phyloP scores from a whole-genome alignment of 2,797 vertebrate species.

The Scomberomorus guttatus region DNA sequence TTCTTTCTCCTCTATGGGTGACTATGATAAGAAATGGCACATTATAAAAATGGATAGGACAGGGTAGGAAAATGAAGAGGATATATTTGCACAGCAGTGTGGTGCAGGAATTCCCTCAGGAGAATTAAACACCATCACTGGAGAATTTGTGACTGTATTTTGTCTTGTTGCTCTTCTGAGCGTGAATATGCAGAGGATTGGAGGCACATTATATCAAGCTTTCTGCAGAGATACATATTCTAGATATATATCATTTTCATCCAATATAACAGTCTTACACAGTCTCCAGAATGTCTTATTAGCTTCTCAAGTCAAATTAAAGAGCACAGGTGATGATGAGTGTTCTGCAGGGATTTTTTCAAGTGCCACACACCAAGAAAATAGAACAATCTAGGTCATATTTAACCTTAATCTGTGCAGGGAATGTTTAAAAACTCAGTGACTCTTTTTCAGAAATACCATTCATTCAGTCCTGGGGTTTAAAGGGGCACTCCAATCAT shows the following conservation, averaged over 20 bases:
- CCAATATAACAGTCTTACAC: background rate
- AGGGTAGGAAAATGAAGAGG: conserved; percentile 34
- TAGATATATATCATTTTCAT: background rate
- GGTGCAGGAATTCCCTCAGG: conserved; percentile 16
- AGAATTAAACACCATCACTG: conserved; percentile 33
- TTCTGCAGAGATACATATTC: background rate
- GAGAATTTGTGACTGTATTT: conserved; percentile 34
- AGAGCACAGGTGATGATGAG: background rate
- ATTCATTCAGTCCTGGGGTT: background rate
- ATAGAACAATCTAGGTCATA: background rate
- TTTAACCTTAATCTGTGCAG: background rate
- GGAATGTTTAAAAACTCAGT: background rate
- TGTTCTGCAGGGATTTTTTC: background rate
- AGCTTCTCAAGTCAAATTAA: conserved; percentile 7
- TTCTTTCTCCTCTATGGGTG: conserved; percentile 20
- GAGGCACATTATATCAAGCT: conserved; percentile 21
- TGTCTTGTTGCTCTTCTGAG: conserved; percentile 18
- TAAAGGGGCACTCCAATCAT: background rate
- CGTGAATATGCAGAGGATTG: conserved; percentile 26
- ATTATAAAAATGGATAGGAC: conserved; percentile 48
- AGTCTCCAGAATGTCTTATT: background rate
- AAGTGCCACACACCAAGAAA: background rate
- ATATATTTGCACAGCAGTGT: conserved; percentile 32
- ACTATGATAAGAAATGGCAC: conserved; percentile 47
- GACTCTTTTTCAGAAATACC: background rate